These are phyloP conservation scores for Epizoanthus ramosus DNA, from an alignment of 92 coral and sea anemone species.

Conservation along the genomic window DNA sequence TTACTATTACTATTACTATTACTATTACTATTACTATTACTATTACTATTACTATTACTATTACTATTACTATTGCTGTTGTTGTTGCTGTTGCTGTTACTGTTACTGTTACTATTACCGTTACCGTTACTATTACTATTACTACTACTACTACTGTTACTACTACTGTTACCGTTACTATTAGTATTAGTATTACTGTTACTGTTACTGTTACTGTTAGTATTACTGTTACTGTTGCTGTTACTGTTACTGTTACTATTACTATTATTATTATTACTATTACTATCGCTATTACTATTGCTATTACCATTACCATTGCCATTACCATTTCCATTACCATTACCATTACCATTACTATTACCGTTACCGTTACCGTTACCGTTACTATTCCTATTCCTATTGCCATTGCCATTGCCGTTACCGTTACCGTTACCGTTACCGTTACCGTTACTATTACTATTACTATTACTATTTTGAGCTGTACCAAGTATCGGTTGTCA, in stretches of 20 bases:
- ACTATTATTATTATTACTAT: not conserved
- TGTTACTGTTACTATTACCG: conserved; percentile 8
- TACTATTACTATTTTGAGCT: no score
- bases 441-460: not conserved
- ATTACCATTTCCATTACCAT: not conserved
- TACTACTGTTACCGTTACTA: not conserved
- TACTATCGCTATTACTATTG: not conserved
- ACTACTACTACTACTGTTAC: conserved; percentile 9
- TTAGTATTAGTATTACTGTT: no score
- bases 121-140: conserved; percentile 19
- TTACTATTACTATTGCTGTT: conserved; percentile 9
- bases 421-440: not conserved
- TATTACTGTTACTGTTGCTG: no score
- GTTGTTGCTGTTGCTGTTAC: conserved; percentile 14
- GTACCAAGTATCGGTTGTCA: no score
- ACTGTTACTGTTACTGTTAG: no score
- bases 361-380: not conserved
- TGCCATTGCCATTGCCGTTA: not conserved
- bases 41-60: conserved; percentile 13
- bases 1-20: not conserved
- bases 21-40: conserved; percentile 7
- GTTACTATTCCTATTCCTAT: not conserved
- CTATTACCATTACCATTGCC: not conserved
- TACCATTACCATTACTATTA: not conserved
- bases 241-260: conserved; percentile 3